These are phyloP conservation scores for Pygmarrhopalites habei DNA, from an alignment of 1,140 invertebrate species.

Conservation along the genomic window DNA sequence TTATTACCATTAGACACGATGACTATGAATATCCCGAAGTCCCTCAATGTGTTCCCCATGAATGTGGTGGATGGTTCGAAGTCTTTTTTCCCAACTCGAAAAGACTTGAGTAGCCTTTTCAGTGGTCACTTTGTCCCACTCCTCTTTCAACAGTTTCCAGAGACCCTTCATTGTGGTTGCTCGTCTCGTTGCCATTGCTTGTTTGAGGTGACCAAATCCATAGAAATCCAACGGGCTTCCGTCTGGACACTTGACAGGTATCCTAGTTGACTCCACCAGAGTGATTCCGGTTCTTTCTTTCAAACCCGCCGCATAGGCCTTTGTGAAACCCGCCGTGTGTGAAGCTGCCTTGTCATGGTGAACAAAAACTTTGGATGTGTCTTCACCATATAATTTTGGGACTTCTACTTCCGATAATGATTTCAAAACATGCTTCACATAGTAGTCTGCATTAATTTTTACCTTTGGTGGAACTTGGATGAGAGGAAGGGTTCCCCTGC, in stretches of 20 bases:
- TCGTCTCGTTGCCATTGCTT: neutral
- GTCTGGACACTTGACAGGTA: slow-evolving; percentile 6
- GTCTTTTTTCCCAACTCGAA: slow-evolving; percentile 5
- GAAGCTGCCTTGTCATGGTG: slow-evolving; percentile 1
- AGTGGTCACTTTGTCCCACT: slow-evolving; percentile 8
- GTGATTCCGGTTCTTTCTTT: neutral
- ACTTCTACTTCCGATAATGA: slow-evolving; percentile 7
- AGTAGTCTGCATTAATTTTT: slow-evolving; percentile 8
- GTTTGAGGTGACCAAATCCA: slow-evolving; percentile 4
- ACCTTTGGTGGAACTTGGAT: slow-evolving; percentile 7
- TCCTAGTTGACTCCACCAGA: neutral
- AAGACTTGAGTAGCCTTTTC: neutral
- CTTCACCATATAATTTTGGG: neutral
- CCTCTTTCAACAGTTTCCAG: slow-evolving; percentile 11
- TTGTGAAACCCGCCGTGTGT: neutral
- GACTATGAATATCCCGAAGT: neutral
- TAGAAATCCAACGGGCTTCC: slow-evolving; percentile 7
- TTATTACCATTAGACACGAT: slow-evolving; percentile 1
- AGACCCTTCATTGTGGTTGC: slow-evolving; percentile 1
- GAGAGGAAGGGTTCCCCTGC: slow-evolving; percentile 8
- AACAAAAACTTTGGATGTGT: slow-evolving; percentile 4
- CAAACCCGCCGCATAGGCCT: neutral
- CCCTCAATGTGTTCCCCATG: slow-evolving; percentile 2
- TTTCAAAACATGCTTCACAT: slow-evolving; percentile 2
- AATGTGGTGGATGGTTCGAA: neutral